Percentiles rank a stretch among this genome's conserved stretches.
These are phyloP conservation scores for Myrmophylax atrothorax DNA, from an alignment of 2,113 vertebrate genomes.

Conservation along the genomic window DNA sequence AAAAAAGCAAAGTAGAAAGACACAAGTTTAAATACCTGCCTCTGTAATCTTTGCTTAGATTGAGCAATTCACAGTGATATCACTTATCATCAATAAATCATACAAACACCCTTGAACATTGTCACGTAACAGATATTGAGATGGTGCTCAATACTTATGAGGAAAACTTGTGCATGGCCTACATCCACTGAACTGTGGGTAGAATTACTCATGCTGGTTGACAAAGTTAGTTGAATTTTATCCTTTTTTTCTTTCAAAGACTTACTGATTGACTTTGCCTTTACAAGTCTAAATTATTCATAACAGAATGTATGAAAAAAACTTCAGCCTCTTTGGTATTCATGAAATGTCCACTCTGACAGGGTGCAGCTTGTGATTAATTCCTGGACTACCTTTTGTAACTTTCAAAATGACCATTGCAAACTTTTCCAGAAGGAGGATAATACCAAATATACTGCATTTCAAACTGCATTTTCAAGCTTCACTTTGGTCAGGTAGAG, in stretches of 20 bases:
- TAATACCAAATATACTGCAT: background rate
- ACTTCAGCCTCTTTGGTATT: background rate
- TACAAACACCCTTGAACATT: background rate
- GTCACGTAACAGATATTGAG: background rate
- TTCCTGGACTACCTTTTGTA: background rate
- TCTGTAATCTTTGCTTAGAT: background rate
- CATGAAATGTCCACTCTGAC: background rate
- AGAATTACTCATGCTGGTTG: conserved; percentile 22
- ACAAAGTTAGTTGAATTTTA: conserved; percentile 16
- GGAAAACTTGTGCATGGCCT: background rate
- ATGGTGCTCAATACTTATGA: background rate
- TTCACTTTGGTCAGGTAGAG: background rate
- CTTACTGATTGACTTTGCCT: conserved; percentile 15
- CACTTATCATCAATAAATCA: background rate
- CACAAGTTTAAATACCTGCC: background rate
- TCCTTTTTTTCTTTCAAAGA: background rate
- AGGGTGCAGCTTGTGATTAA: background rate
- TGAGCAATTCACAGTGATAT: background rate
- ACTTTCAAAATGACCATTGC: background rate
- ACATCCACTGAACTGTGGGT: background rate
- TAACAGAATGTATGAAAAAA: background rate
- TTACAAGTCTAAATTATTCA: conserved; percentile 41
- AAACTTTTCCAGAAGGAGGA: background rate
- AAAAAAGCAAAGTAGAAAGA: background rate
- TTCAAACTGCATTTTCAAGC: background rate